phyloP scores from a whole-genome alignment of 2,888 invertebrate genomes.

The Didymodactylos carnosus region DNA sequence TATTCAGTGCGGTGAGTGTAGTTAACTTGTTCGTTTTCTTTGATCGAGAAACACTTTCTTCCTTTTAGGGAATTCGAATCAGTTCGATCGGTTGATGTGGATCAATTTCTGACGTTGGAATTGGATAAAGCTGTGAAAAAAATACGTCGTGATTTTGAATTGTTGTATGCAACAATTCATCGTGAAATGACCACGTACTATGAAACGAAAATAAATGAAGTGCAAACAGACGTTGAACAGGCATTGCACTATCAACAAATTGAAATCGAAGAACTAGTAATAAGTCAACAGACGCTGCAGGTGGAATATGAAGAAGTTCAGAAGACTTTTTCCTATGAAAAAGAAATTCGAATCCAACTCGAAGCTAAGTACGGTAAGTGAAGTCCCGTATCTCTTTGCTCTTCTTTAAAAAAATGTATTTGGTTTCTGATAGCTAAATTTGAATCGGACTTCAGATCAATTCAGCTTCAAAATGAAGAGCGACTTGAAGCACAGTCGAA shows the following conservation, averaged over 20 bases:
- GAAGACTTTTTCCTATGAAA: not conserved
- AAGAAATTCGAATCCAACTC: not conserved
- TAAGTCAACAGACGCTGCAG: not conserved
- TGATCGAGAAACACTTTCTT: not conserved
- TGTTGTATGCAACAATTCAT: not conserved
- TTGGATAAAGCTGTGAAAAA: not conserved
- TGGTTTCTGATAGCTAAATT: not conserved
- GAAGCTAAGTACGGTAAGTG: not conserved
- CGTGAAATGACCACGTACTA: not conserved
- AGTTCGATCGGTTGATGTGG: not conserved
- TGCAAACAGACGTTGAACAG: not conserved
- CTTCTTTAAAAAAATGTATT: not conserved
- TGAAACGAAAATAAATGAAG: not conserved
- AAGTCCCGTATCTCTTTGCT: not conserved
- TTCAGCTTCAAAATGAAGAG: not conserved
- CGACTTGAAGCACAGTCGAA: not conserved
- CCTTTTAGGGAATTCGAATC: not conserved
- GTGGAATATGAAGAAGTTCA: not conserved
- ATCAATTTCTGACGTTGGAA: not conserved
- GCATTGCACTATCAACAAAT: not conserved
- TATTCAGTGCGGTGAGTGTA: not conserved
- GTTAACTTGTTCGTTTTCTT: not conserved
- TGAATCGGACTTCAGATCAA: not conserved
- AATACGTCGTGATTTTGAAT: not conserved
- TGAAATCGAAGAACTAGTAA: not conserved